These are phyloP conservation scores for Pseudeuparius sepicola DNA, from an alignment of 2,888 invertebrate genomes.

Conservation along the genomic window DNA sequence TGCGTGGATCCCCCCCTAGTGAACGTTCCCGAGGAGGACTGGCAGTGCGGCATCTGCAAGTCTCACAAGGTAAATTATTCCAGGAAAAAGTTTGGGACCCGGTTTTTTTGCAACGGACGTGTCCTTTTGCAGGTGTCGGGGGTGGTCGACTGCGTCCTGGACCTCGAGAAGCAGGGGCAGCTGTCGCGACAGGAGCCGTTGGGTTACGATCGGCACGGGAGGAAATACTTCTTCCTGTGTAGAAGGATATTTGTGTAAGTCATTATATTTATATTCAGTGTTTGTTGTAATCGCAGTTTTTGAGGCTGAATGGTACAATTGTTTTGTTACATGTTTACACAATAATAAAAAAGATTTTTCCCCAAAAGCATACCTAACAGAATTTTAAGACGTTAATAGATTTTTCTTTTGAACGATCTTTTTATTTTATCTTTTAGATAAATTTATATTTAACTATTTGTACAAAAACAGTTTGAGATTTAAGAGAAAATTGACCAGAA, in stretches of 20 bases:
- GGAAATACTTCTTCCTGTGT: slow-evolving; percentile 95
- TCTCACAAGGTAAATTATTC: no score
- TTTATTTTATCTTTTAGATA: no score
- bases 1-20: slow-evolving; percentile 92
- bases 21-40: slow-evolving; percentile 93
- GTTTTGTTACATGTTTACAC: slow-evolving; percentile 12
- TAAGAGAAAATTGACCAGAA: no score
- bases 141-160: slow-evolving; percentile 86
- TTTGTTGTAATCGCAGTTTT: slow-evolving; percentile 6
- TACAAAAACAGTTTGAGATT: no score
- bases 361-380: no score
- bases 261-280: slow-evolving; percentile 9
- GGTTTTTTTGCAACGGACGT: no score
- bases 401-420: no score
- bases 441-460: no score
- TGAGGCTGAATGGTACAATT: no score
- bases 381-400: no score
- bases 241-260: slow-evolving; percentile 89
- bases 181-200: slow-evolving; percentile 88
- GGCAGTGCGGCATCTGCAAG: slow-evolving; percentile 92
- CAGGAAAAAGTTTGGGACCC: no score
- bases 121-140: slow-evolving; percentile 86
- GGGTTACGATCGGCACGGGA: slow-evolving; percentile 90
- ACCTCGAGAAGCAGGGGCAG: slow-evolving; percentile 84
- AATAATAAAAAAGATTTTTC: no score